phyloP scores from a whole-genome alignment of 2,888 invertebrate genomes.

The Habrosyne pyritoides region DNA sequence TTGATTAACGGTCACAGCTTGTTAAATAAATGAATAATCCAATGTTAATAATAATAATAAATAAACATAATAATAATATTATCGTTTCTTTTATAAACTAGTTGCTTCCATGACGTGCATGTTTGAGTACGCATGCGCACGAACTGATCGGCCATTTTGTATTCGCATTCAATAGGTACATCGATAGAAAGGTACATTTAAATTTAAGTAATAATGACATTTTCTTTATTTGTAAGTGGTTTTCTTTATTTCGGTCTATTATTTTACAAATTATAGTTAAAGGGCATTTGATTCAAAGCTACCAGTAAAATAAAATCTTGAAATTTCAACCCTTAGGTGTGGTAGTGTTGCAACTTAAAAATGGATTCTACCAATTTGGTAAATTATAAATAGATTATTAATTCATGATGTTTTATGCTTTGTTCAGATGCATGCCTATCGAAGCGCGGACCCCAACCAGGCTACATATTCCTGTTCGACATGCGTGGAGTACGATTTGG shows the following conservation, averaged over 20 bases:
- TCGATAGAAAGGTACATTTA: too few relatives aligned
- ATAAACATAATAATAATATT: not conserved
- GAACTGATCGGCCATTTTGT: too few relatives aligned
- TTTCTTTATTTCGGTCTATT: too few relatives aligned
- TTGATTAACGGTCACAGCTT: too few relatives aligned
- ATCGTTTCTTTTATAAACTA: not conserved
- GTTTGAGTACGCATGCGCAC: too few relatives aligned
- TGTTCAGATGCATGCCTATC: slow-evolving; percentile 83
- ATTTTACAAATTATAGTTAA: too few relatives aligned
- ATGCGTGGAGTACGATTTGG: slow-evolving; percentile 85
- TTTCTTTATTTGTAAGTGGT: too few relatives aligned
- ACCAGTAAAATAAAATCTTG: not conserved
- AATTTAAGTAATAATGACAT: too few relatives aligned
- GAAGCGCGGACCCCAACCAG: slow-evolving; percentile 84
- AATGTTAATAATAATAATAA: not conserved
- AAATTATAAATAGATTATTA: slow-evolving; percentile 7
- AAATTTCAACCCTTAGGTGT: not conserved
- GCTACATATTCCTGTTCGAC: slow-evolving; percentile 87
- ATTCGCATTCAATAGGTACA: too few relatives aligned
- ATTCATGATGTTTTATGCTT: slow-evolving; percentile 27
- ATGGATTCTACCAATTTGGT: slow-evolving; percentile 12
- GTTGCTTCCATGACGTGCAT: too few relatives aligned
- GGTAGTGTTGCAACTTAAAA: not conserved
- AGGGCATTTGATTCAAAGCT: too few relatives aligned
- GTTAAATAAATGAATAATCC: not conserved